phyloP scores from a whole-genome alignment of 2,888 invertebrate genomes.

The Ypsolopha scabrella region DNA sequence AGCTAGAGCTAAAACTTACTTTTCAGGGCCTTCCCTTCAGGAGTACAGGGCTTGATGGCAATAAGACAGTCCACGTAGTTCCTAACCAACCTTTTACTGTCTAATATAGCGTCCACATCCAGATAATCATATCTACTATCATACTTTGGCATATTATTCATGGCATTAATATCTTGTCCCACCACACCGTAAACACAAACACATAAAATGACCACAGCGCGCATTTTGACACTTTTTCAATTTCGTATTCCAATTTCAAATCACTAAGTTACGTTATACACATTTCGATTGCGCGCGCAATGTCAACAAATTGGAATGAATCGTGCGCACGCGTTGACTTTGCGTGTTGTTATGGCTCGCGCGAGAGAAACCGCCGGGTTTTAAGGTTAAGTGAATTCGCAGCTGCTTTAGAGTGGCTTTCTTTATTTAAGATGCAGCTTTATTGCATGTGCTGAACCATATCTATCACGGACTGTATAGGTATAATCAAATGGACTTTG shows the following conservation, averaged over 20 bases:
- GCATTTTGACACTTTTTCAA: slow-evolving; percentile 25
- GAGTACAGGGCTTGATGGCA: slow-evolving; percentile 75
- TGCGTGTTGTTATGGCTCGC: slow-evolving; percentile 25
- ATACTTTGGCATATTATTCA: slow-evolving; percentile 53
- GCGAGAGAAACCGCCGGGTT: slow-evolving; percentile 15
- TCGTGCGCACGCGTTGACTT: slow-evolving; percentile 30
- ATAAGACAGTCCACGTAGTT: slow-evolving; percentile 80
- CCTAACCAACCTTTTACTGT: slow-evolving; percentile 75
- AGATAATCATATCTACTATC: slow-evolving; percentile 75
- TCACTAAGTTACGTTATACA: not conserved
- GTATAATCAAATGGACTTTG: too few relatives aligned
- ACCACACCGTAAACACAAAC: slow-evolving; percentile 30
- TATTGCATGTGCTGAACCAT: too few relatives aligned
- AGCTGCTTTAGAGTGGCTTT: not conserved
- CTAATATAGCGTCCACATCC: slow-evolving; percentile 76
- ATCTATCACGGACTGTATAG: too few relatives aligned
- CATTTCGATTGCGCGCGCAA: not conserved
- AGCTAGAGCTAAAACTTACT: slow-evolving; percentile 66
- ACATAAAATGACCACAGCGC: slow-evolving; percentile 23
- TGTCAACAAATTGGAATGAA: not conserved
- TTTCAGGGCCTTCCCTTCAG: slow-evolving; percentile 78
- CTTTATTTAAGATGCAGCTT: not conserved
- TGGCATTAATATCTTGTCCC: slow-evolving; percentile 40
- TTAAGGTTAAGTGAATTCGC: not conserved
- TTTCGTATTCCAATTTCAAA: not conserved